Base-by-base conservation (phyloP, 2,113 vertebrate genomes). In the Psittacus erithacus region DNA sequence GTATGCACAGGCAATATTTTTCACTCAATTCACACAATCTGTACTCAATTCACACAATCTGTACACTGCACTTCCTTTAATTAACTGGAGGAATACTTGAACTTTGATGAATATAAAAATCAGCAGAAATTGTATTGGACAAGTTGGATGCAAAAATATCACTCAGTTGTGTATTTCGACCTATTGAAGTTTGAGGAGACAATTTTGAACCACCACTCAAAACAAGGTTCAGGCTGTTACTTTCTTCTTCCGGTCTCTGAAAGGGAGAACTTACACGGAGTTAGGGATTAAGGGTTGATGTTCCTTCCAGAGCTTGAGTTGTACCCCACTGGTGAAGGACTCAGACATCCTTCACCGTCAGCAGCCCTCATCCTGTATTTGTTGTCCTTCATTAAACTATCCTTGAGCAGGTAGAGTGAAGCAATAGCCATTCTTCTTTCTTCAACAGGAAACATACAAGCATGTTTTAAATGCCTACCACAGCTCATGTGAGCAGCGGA, bases 151-250 rank as follows among this genome's bases (percentile, higher is more conserved):
- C 8, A 68, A 82, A 62, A 9, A 11, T 65, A 65, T 11, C 0
- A 0, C 33, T 60, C 65, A 31, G 29, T 16, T 46, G 23, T 0
- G 0, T 79, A 17, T 46, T 74, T 67, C 71, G 38, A 69, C 20
- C 29, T 29, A 15, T 13, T 67, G 28, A 46, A 44, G 25, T 46
- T 41, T 71, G 33, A 74, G 25, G 23, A 38, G 24, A 28, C 7
- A 24, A 22, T n/a, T 75, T 29, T 47, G 33, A 82, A 64, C 52
- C 19, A 16, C 4, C 6, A 5, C 4, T n/a, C 20, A 14, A 77
- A 39, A 64, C 38, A 28, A 44, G 13, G 44, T 65, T 74, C 35
- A 46, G 16, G 22, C 53, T 50, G 43, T 78, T 82, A 38, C 33
- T 69, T 74, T n/a, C 49, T 47, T 23, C 25, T 60, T 41, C 27